A percentile compares a stretch with the other conserved stretches of the same genome.
phyloP scores from a whole-genome alignment of 2,888 invertebrate genomes.

The Operophtera brumata region DNA sequence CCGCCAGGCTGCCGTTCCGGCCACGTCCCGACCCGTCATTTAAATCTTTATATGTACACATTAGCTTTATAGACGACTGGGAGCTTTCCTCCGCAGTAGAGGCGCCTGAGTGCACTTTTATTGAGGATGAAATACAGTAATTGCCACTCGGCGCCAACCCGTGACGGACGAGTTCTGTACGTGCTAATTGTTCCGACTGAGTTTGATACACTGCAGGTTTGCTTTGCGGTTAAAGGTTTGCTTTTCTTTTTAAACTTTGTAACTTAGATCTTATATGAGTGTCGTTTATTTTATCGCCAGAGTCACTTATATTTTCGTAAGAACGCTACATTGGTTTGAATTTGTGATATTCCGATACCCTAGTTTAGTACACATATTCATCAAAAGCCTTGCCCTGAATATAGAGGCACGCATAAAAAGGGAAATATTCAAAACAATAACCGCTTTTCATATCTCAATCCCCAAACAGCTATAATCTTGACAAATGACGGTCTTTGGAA shows the following conservation, averaged over 20 bases:
- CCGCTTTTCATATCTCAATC: conserved; percentile 75
- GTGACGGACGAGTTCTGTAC: conserved; percentile 70
- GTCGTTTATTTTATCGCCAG: neutral
- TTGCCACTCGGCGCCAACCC: conserved; percentile 70
- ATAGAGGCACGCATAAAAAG: conserved; percentile 50
- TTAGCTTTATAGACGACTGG: conserved; percentile 72
- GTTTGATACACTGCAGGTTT: conserved; percentile 42
- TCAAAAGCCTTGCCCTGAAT: conserved; percentile 32
- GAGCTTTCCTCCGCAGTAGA: conserved; percentile 63
- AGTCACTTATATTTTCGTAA: neutral
- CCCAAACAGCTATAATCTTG: conserved; percentile 75
- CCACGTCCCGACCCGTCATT: conserved; percentile 54
- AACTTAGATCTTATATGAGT: neutral
- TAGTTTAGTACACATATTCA: conserved; percentile 17
- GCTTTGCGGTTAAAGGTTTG: conserved; percentile 38
- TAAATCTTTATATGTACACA: conserved; percentile 75
- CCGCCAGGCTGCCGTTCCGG: conserved; percentile 20
- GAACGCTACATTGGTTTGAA: conserved; percentile 2
- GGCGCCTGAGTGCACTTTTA: conserved; percentile 76
- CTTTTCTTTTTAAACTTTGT: conserved; percentile 7
- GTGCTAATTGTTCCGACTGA: conserved; percentile 67
- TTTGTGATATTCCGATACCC: conserved; percentile 15
- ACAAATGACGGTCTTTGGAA: conserved; percentile 77
- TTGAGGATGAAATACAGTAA: conserved; percentile 76
- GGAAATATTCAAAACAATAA: conserved; percentile 76